Base-by-base conservation (phyloP, 1,140 invertebrate genomes). In the Tribolium castaneum region DNA sequence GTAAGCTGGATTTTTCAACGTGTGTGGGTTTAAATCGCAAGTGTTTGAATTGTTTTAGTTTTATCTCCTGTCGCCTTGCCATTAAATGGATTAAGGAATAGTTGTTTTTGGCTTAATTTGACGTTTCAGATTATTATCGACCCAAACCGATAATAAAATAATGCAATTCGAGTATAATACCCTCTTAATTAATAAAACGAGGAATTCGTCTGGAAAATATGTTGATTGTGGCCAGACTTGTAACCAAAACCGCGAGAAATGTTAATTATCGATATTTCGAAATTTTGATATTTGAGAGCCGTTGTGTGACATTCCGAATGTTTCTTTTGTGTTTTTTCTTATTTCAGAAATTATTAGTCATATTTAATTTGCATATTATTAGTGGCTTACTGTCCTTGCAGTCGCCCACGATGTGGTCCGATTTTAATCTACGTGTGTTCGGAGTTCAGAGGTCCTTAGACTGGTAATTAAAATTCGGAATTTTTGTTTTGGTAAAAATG, bases 341-440 rank as follows among this genome's bases (percentile, higher is more conserved):
- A 52, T 16, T 14, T 52, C 12, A 12, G 16, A 52, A 52, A 52
- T 14, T 14, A 12, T 52, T 14, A 19, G 51, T 14, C 7, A 16
- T 52, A 16, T 52, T 52, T 22, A 59, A 59, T 59, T 22, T 25
- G 19, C 14, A 66, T 34, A 13, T 35, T 34, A 13, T 35, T 66
- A 34, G 59, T 66, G n/a, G n/a, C 30, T 66, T 35, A 35, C 10
- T 22, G 59, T 66, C 22, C 22, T 22, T 66, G 59, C 30, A 35
- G 6, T 66, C 59, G 59, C 59, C 59, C 30, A 66, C 54, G 16
- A 59, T 66, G 3, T 5, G 12, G 0, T 66, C 30, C 16, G 59
- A 66, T 66, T 66, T 30, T 35, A 35, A 66, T 66, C 59, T 35
- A 10, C 54, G 30, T 66, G 2, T 19, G 16, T 62, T n/a, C n/a